Evolutionary conservation across 2,888 invertebrate genomes (phyloP), one percentile per base, ranked within the genome.

Genomic region (Boloria euphrosyne): DNA sequence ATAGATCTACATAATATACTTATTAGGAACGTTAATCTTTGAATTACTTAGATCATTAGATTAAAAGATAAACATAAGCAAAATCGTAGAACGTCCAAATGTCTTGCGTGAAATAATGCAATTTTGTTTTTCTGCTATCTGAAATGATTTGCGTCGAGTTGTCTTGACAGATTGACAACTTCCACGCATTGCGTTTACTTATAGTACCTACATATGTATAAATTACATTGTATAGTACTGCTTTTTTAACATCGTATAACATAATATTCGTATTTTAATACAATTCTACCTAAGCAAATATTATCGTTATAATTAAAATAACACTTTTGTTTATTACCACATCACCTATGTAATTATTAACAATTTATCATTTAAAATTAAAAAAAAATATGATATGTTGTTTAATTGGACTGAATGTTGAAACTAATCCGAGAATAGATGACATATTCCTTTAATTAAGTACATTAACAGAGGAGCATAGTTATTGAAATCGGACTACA

Each of bases 91-190:
- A 13, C 1, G 10, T 38, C 4, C n/a, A 53, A 31, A 53, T 14
- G 13, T 13, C 55, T 44, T 55, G 16, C 44, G 43, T 27, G 47
- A 44, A 46, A 27, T 17, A n/a, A 17, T 17, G 50, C 10, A 31
- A 51, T 60, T 60, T 51, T 60, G 60, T 50, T 60, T 59, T 27
- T 50, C 44, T 13, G n/a, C 14, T 60, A 22, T 50, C n/a, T 60
- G 18, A 43, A 60, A 51, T 60, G 51, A 16, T 60, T 50, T 51
- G 18, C 2, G 60, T 60, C 43, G 58, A 49, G 60, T 51, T 50
- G 38, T 51, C 22, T 31, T 51, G 60, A 60, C 43, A 51, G 50
- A 50, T 51, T 27, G 60, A 51, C 60, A 51, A 43, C 50, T 17
- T 17, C 38, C n/a, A 13, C 13, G 13, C 31, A 60, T 47, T 18